Conservation (phyloP, 2,797 vertebrate genomes). For the Halcyon badia region DNA sequence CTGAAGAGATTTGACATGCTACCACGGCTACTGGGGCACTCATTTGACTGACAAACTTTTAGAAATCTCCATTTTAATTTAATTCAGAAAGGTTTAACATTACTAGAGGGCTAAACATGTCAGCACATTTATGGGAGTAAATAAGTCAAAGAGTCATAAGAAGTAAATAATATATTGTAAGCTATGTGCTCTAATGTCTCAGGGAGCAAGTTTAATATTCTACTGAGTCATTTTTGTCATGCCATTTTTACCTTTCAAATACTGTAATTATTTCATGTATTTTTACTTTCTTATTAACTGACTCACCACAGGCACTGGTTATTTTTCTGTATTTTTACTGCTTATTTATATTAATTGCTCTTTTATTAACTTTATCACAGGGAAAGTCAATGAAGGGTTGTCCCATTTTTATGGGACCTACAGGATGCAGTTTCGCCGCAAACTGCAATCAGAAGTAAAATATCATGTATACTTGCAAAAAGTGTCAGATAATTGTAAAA, state of each 20-base stretch:
- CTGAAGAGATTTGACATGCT: background rate
- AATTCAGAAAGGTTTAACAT: slow-evolving; percentile 9
- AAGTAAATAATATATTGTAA: slow-evolving; percentile 42
- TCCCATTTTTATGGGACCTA: slow-evolving; percentile 46
- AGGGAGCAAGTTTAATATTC: slow-evolving; percentile 73
- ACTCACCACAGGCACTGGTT: slow-evolving; percentile 78
- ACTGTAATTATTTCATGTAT: slow-evolving; percentile 83
- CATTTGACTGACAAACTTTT: background rate
- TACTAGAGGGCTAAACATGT: background rate
- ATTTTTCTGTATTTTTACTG: slow-evolving; percentile 80
- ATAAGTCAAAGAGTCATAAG: background rate
- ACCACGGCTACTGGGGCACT: background rate
- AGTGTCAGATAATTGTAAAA: slow-evolving; percentile 76
- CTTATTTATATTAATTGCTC: slow-evolving; percentile 81
- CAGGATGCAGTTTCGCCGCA: slow-evolving; percentile 72
- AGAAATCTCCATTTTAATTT: slow-evolving; percentile 33
- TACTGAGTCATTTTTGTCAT: slow-evolving; percentile 78
- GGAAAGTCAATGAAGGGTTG: slow-evolving; percentile 73
- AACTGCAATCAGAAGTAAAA: slow-evolving; percentile 75
- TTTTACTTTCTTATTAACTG: slow-evolving; percentile 84
- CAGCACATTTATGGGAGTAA: background rate
- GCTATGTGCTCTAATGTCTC: slow-evolving; percentile 12
- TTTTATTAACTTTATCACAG: slow-evolving; percentile 73
- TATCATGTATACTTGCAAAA: slow-evolving; percentile 62
- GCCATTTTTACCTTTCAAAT: slow-evolving; percentile 77